Base-by-base conservation (phyloP, 1,140 invertebrate genomes). In the Dendrolimus punctatus region DNA sequence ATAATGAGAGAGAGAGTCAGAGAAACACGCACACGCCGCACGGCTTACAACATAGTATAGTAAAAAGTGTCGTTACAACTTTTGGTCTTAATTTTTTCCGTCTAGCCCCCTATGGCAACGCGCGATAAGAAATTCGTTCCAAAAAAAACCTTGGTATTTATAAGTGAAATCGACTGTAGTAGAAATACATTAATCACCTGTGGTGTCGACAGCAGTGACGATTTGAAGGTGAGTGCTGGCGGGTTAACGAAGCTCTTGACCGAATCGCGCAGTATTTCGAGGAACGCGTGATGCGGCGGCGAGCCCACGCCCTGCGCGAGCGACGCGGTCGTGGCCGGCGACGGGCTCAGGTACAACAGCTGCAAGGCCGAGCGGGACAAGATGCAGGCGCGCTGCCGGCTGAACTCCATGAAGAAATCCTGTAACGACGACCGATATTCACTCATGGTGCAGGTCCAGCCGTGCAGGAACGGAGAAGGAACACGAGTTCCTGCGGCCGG, bases 401-500 rank as follows among this genome's bases (percentile, higher is more conserved):
- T 96, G 76, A 98, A 98, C 73, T 98, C 95, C 73, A 96, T 93
- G 80, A 98, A 97, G 76, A 98, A 96, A 78, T 98, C 96, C 95
- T 97, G 73, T 0, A 62, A 45, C n/a, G n/a, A 45, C 2, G 0
- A 45, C 6, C 6, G 8, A 3, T 45, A 9, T 5, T n/a, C 23
- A 9, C 7, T 37, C 38, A 6, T 46, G 10, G 45, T 23, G 23
- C 23, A n/a, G n/a, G n/a, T n/a, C n/a, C n/a, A n/a, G n/a, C n/a
- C n/a, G n/a, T n/a, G n/a, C n/a, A n/a, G n/a, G n/a, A n/a, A n/a
- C n/a, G n/a, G n/a, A n/a, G n/a, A n/a, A n/a, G n/a, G n/a, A n/a
- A n/a, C n/a, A n/a, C n/a, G n/a, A n/a, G n/a, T n/a, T n/a, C n/a
- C n/a, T n/a, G n/a, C n/a, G n/a, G n/a, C n/a, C n/a, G n/a, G n/a